Conservation (phyloP, 2,797 vertebrate genomes). For the Antrozous pallidus region DNA sequence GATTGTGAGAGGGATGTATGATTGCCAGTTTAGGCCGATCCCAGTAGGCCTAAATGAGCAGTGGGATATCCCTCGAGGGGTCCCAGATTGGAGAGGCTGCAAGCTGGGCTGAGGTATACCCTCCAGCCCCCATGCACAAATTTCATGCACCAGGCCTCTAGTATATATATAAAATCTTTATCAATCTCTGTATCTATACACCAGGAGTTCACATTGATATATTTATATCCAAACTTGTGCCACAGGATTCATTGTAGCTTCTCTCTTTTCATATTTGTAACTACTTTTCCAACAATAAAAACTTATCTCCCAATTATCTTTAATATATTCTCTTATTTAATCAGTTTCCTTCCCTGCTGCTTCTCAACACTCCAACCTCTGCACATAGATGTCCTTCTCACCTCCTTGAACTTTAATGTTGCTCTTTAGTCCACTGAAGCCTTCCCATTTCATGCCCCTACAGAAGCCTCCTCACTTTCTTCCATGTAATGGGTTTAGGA, state of each 20-base stretch:
- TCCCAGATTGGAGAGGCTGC: too few species aligned
- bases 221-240: not conserved
- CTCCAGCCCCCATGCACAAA: too few species aligned
- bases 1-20: too few species aligned
- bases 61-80: too few species aligned
- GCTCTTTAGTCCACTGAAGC: rapidly evolving
- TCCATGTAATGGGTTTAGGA: not conserved
- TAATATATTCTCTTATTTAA: not conserved
- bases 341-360: not conserved
- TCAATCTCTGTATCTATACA: constrained; percentile 40
- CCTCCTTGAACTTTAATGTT: not conserved
- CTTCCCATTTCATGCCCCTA: not conserved
- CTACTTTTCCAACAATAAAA: not conserved
- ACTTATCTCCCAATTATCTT: not conserved
- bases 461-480: not conserved
- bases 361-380: not conserved
- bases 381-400: not conserved
- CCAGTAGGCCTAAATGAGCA: too few species aligned
- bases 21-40: too few species aligned
- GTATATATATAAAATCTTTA: not conserved
- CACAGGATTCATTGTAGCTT: not conserved
- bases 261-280: not conserved
- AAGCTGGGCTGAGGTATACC: too few species aligned
- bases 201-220: not conserved
- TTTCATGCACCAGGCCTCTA: too few species aligned